Conservation (phyloP, 2,888 invertebrate genomes). For the Eristalinus aeneus region DNA sequence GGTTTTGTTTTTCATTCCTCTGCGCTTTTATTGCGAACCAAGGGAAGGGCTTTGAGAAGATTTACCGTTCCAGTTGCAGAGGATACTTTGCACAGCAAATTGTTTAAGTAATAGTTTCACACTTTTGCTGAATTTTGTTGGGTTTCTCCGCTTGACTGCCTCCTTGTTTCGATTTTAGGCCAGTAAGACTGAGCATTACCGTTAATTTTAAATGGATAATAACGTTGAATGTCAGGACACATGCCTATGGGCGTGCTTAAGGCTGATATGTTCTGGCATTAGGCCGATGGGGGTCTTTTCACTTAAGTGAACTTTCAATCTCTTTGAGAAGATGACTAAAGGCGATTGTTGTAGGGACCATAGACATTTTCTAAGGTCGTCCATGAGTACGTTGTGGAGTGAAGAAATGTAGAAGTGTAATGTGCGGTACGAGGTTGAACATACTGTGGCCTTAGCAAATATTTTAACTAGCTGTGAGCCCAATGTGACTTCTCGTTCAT, state of each 20-base stretch:
- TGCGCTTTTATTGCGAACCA: neutral
- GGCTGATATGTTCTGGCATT: neutral
- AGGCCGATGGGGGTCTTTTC: neutral
- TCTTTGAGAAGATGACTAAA: neutral
- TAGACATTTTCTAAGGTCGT: neutral
- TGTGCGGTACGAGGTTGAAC: too few species aligned
- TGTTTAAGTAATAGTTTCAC: constrained; percentile 51
- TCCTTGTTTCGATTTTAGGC: neutral
- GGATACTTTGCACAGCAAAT: constrained; percentile 23
- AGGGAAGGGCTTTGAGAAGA: constrained; percentile 31
- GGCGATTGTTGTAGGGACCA: neutral
- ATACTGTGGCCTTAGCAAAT: too few species aligned
- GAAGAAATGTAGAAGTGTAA: neutral
- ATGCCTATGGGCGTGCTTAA: neutral
- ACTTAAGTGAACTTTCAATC: neutral
- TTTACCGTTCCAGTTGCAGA: constrained; percentile 29
- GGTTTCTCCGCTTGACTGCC: neutral
- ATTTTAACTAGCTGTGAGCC: too few species aligned
- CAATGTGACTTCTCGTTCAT: too few species aligned
- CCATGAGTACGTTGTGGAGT: neutral
- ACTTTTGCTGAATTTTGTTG: constrained; percentile 19
- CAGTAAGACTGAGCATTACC: constrained; percentile 1
- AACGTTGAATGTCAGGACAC: neutral
- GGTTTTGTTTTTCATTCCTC: too few species aligned
- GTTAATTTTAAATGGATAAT: constrained; percentile 20